phyloP scores from a whole-genome alignment of 2,888 invertebrate species.

The Toxonevra muliebris region DNA sequence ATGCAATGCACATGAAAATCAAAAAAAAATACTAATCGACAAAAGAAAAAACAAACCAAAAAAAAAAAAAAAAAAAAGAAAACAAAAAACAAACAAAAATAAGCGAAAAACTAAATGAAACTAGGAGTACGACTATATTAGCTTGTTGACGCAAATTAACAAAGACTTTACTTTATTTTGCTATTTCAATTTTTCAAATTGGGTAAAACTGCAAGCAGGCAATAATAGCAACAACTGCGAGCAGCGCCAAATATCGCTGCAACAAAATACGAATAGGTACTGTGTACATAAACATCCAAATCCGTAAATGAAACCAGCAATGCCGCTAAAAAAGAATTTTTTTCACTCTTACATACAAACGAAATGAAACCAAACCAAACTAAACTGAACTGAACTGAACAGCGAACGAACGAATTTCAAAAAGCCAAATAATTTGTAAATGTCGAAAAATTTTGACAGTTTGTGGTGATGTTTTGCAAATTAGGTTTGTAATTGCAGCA shows the following conservation, averaged over 20 bases:
- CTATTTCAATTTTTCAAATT: too few species aligned
- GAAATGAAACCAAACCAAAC: slow-evolving; percentile 16
- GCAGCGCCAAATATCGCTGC: slow-evolving; percentile 46
- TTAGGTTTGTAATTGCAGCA: slow-evolving; percentile 43
- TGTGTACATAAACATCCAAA: too few species aligned
- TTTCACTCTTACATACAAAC: slow-evolving; percentile 23
- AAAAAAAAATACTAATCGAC: slow-evolving; percentile 15
- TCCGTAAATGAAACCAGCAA: slow-evolving; percentile 20
- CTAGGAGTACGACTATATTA: slow-evolving; percentile 51
- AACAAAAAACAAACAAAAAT: slow-evolving; percentile 27
- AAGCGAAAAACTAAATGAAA: slow-evolving; percentile 26
- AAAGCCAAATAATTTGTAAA: slow-evolving; percentile 62
- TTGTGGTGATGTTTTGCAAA: slow-evolving; percentile 63
- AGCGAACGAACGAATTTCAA: slow-evolving; percentile 40
- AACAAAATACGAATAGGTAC: too few species aligned
- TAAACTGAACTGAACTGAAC: too few species aligned
- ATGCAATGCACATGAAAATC: slow-evolving; percentile 30
- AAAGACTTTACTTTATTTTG: slow-evolving; percentile 47
- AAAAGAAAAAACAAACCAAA: slow-evolving; percentile 19
- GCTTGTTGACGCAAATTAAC: slow-evolving; percentile 63
- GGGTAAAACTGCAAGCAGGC: background rate
- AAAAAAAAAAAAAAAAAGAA: slow-evolving; percentile 15
- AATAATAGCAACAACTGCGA: background rate
- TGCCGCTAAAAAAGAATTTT: slow-evolving; percentile 19
- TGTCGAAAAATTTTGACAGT: slow-evolving; percentile 64